Evolutionary conservation across 2,113 vertebrate genomes (phyloP).

Genomic region (Gavia stellata): DNA sequence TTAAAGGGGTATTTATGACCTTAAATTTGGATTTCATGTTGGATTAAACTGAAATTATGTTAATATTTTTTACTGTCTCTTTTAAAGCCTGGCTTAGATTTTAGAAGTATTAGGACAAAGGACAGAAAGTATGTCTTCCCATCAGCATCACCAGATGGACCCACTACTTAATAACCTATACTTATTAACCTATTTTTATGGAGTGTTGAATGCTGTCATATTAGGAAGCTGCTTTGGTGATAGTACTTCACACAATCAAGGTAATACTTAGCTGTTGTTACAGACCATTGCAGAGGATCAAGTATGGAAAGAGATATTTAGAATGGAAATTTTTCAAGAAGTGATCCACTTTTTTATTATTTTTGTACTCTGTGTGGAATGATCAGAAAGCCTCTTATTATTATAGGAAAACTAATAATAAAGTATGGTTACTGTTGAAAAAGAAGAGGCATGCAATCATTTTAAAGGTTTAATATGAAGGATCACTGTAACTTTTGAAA

Average conservation of each 20-base stretch:
- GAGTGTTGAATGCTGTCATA: neutral
- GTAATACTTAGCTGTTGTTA: neutral
- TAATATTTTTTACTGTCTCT: neutral
- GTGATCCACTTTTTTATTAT: neutral
- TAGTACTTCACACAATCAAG: neutral
- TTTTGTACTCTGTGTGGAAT: neutral
- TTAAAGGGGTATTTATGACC: neutral
- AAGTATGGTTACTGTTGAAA: neutral
- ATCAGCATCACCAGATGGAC: neutral
- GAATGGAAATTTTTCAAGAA: neutral
- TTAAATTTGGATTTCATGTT: neutral
- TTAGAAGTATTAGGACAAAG: neutral
- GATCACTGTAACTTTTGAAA: neutral
- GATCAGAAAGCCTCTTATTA: neutral
- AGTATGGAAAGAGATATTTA: neutral
- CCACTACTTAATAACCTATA: fast-evolving
- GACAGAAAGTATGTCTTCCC: neutral
- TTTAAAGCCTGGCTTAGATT: neutral
- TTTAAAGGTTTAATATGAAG: neutral
- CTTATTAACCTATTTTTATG: neutral
- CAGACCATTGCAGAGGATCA: neutral
- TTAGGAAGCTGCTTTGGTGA: neutral
- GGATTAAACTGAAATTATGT: neutral
- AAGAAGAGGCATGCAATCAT: neutral
- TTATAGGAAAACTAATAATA: neutral